Base-by-base conservation (phyloP, 2,797 vertebrate species). In the Paedocypris micromegethes region DNA sequence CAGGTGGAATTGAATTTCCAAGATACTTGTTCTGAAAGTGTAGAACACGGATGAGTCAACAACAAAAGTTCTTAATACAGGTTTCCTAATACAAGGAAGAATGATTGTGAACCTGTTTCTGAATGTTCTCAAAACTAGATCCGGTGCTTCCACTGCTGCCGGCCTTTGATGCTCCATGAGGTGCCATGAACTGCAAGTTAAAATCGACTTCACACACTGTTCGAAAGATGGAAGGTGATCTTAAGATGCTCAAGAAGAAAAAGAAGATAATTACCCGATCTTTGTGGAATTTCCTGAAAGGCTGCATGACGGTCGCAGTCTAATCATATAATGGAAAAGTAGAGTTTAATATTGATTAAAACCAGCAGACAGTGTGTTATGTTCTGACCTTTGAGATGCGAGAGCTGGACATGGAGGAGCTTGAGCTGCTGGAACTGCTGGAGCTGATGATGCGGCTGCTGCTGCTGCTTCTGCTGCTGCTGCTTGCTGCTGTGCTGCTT, bases 11-110 rank as follows among this genome's bases (percentile, higher is more conserved):
- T n/a, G 61, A 7, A 44, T 82, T 85, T 45, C 86, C 80, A 8
- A 94, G 80, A 23, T 23, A 23, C 54, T 80, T 87, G 0, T 70
- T 77, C 91, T 93, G 66, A 58, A 77, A 76, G 49, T 45, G 70
- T 3, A 75, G 44, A 51, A 4, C 4, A 48, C 3, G 44, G 2
- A 47, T 9, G 42, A 2, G 9, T 23, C 59, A n/a, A 23, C 23
- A 23, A 23, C 23, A 23, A 1, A 23, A 23, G 23, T 23, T 23
- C 23, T 23, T 23, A 23, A 23, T 23, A 23, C 23, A 23, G 23
- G 23, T 23, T 23, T 23, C 23, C 23, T 23, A 23, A 23, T 23
- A 23, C 23, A 23, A 23, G 23, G 23, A 23, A 23, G 23, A 23
- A 23, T 23, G 23, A 23, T 23, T 23, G 23, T 64, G 72, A 70